These are phyloP conservation scores for Noctua janthe DNA, from an alignment of 2,888 invertebrate species.

Conservation along the genomic window DNA sequence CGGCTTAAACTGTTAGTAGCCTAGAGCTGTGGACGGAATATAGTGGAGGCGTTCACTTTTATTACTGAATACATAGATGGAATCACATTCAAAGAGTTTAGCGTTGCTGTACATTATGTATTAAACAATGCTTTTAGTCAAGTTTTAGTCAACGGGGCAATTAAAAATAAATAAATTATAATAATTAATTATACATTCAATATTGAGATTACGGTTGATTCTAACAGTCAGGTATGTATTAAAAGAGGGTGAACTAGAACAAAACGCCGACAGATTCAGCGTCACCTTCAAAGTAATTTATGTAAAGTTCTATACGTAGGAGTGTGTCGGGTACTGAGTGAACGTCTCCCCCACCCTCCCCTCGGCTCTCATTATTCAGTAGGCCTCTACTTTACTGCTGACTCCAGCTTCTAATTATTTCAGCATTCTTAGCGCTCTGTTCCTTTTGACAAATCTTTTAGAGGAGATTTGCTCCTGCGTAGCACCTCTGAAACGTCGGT, in stretches of 20 bases:
- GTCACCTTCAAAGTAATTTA: constrained; percentile 65
- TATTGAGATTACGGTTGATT: constrained; percentile 5
- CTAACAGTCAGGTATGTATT: not conserved
- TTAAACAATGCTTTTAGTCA: not conserved
- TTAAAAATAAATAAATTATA: too few species aligned
- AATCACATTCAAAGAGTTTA: not conserved
- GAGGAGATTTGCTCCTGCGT: constrained; percentile 61
- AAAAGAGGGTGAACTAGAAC: constrained; percentile 25
- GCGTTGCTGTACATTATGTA: not conserved
- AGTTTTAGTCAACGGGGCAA: not conserved
- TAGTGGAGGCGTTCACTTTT: constrained; percentile 10
- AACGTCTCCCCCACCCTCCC: constrained; percentile 37
- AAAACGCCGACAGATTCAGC: constrained; percentile 62
- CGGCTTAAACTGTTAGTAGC: constrained; percentile 52
- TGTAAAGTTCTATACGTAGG: constrained; percentile 58
- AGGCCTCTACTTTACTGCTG: constrained; percentile 69
- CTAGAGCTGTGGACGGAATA: constrained; percentile 7
- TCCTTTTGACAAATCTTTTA: constrained; percentile 70
- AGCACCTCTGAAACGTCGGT: constrained; percentile 60
- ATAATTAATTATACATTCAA: not conserved
- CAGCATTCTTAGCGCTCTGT: constrained; percentile 69
- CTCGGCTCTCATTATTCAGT: constrained; percentile 68
- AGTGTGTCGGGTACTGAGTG: constrained; percentile 53
- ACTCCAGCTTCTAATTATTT: constrained; percentile 73
- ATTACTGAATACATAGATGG: not conserved